phyloP scores from a whole-genome alignment of 53 echinoderm and acorn worm genomes.

The Paelopatides confundens region DNA sequence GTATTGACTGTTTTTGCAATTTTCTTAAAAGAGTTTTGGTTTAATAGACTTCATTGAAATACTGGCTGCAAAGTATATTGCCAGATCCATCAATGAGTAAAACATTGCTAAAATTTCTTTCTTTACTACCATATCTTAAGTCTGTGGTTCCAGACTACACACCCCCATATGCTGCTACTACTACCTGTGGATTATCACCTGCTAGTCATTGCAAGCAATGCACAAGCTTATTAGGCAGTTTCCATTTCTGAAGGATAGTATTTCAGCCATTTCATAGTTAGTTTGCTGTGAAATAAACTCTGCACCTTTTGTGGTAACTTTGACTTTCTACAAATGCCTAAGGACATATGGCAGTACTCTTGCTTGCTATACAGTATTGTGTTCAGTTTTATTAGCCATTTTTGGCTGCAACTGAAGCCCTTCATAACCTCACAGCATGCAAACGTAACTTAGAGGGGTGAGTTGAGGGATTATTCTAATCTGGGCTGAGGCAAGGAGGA shows the following conservation, averaged over 20 bases:
- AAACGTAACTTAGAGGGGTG: not conserved
- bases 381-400: not conserved
- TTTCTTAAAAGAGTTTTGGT: too few species aligned
- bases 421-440: not conserved
- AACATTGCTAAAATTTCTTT: too few species aligned
- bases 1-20: too few species aligned
- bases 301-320: not conserved
- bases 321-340: not conserved
- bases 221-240: not conserved
- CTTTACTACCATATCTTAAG: too few species aligned
- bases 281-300: not conserved
- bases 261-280: not conserved
- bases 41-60: too few species aligned
- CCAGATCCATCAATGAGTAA: too few species aligned
- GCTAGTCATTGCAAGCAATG: not conserved
- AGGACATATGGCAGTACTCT: not conserved
- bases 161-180: not conserved
- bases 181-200: not conserved
- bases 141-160: too few species aligned
- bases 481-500: not conserved
- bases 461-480: not conserved
- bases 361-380: not conserved
- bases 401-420: not conserved
- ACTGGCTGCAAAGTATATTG: too few species aligned
- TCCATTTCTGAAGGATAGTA: not conserved